Evolutionary conservation across 2,797 vertebrate species (phyloP), one percentile per base, ranked within the genome.

Genomic region (Taenioides sp.): DNA sequence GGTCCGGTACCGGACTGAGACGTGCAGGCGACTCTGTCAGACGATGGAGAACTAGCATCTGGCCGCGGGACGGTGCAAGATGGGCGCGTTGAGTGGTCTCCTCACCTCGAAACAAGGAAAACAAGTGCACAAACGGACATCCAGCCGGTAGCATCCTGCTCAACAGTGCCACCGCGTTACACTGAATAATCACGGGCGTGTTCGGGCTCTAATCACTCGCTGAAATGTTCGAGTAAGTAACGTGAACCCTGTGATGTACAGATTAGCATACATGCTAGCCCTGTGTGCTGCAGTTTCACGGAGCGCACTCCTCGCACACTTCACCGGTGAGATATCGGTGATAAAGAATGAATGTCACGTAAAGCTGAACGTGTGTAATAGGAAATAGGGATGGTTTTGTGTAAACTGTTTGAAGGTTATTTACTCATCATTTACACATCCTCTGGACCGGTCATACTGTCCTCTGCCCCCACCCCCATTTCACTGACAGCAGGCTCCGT

Each of bases 211-310:
- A 70, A 84, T 84, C 78, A 72, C 84, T 88, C 83, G 86, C 90
- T 92, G 91, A 86, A 85, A 94, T 94, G 94, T 94, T 94, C 78
- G 94, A 94, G 94, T 94, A 88, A 94, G 94, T 94, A 87, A 34
- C 63, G 52, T 17, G 7, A 34, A 61, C 23, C n/a, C 55, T 18
- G 52, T 18, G 0, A n/a, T 27, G 73, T 40, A 71, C 65, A 65
- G 57, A 49, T 4, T 62, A 60, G 61, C 69, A 6, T 54, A 2
- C 64, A 40, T 65, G 69, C 71, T 27, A 69, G 57, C 73, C 4
- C 2, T 23, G 47, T 28, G 62, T 17, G 61, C 52, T 7, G 40
- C 18, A 14, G 65, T 68, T n/a, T 57, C 25, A 58, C 34, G n/a
- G 4, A 69, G 61, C 66, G 75, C 11, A 70, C 67, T 23, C 63